Base-by-base conservation (phyloP, 2,797 vertebrate genomes). In the Ceryle rudis region DNA sequence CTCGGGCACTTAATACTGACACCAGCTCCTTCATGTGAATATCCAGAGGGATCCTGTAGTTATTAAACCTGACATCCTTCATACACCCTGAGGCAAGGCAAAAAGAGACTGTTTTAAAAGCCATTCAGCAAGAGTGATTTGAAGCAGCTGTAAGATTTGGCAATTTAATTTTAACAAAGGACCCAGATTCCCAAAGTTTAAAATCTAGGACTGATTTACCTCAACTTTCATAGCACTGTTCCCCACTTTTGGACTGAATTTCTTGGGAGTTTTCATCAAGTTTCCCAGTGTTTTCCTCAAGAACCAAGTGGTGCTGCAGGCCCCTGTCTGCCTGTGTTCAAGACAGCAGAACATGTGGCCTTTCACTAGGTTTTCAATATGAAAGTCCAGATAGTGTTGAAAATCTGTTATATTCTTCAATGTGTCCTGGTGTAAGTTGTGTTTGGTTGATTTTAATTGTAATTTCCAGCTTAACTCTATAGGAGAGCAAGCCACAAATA, bases 41-140 rank as follows among this genome's bases (percentile, higher is more conserved):
- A 49, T 98, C 98, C 97, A 99, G 95, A 8, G 98, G 98, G 91
- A 99, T 97, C 92, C 98, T 98, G 74, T 98, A 98, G 35, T 98
- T 98, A 65, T 99, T 99, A 95, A 99, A 97, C 86, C 99, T 98
- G 94, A 99, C 95, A 91, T 99, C 99, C 89, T 98, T 98, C 98
- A 99, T 98, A 78, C 99, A 99, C 69, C 99, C 99, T 99, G 97
- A 37, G 62, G 88, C 58, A 95, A 93, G 60, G 87, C 39, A 95
- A 44, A 95, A 57, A 95, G 72, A 95, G 41, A 64, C 26, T 51
- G 29, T 65, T 90, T 95, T 42, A 86, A 93, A 95, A 75, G 35
- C 17, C 47, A 44, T 90, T 75, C 72, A 70, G 52, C 75, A 84
- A 89, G 55, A 92, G 61, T 7, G 16, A 94, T 58, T 26, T 89